Evolutionary conservation across 2,113 vertebrate genomes (phyloP).

Genomic region (Hypanus sabinus): DNA sequence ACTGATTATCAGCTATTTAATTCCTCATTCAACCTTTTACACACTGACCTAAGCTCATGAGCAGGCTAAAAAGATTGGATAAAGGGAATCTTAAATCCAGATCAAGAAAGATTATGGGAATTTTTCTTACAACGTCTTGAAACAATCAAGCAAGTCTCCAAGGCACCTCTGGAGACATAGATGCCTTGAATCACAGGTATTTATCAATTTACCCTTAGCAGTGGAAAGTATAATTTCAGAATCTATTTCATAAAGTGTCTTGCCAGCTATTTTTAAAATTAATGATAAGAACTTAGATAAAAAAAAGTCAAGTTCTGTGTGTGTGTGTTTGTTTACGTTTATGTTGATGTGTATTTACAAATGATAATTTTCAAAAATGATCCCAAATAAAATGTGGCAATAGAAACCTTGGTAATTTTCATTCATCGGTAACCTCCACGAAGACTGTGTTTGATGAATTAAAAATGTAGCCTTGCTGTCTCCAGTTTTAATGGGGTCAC

Average conservation of each 20-base stretch:
- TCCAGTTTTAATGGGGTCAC: conserved; percentile 26
- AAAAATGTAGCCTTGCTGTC: conserved; percentile 20
- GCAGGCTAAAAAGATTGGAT: neutral
- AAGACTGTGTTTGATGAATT: conserved; percentile 12
- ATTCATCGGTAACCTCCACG: neutral
- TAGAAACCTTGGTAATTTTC: neutral
- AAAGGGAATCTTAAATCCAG: neutral
- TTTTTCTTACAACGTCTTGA: neutral
- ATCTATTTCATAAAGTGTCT: neutral
- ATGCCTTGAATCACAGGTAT: neutral
- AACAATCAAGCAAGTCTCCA: conserved; percentile 9
- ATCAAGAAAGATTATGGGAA: neutral
- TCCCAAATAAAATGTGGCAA: neutral
- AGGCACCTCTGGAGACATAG: neutral
- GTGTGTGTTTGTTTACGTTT: neutral
- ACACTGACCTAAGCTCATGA: neutral
- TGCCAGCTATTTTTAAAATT: neutral
- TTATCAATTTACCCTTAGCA: conserved; percentile 2
- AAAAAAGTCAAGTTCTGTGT: neutral
- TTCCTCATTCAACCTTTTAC: neutral
- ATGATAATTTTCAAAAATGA: conserved; percentile 10
- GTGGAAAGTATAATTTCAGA: neutral
- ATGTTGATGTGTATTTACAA: neutral
- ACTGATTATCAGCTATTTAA: neutral
- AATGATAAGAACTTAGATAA: neutral